Percentiles rank a stretch among this genome's conserved stretches.
These are phyloP conservation scores for Stegastes partitus DNA, from an alignment of 2,113 vertebrate genomes.

Conservation along the genomic window DNA sequence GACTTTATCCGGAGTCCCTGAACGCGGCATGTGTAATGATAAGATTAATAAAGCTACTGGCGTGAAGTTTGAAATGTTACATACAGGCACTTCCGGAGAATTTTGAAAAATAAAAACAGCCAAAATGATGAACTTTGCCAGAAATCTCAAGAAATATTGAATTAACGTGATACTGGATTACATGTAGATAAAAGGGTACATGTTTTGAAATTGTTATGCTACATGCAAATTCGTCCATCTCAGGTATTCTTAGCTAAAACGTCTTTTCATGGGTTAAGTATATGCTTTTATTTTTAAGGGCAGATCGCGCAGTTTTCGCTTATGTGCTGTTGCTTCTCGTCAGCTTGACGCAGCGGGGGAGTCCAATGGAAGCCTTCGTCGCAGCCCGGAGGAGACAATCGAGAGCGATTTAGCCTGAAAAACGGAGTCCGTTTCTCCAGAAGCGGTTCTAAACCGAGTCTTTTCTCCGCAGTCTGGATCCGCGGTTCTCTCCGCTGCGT, in stretches of 20 bases:
- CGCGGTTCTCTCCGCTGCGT: no score
- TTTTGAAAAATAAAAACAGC: background rate
- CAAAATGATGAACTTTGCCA: background rate
- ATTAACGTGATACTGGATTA: fast-evolving
- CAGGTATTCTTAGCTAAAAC: background rate
- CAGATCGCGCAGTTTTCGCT: fast-evolving
- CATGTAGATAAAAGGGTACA: fast-evolving
- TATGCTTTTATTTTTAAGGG: constrained; percentile 40
- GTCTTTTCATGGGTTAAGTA: fast-evolving
- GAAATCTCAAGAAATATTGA: fast-evolving
- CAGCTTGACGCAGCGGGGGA: constrained; percentile 65
- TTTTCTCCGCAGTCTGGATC: background rate
- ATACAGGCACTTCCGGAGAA: background rate
- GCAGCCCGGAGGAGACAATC: constrained; percentile 80
- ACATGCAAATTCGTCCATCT: fast-evolving
- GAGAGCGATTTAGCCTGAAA: constrained; percentile 62
- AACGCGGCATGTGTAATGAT: constrained; percentile 43
- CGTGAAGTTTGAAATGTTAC: background rate
- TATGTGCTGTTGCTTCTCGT: background rate
- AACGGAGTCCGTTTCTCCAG: background rate
- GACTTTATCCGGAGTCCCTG: constrained; percentile 17
- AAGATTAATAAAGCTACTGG: background rate
- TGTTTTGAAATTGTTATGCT: background rate
- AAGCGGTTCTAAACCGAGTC: background rate
- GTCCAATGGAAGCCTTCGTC: constrained; percentile 83